A percentile compares a stretch with the other conserved stretches of the same genome.
Conservation (phyloP, 2,888 invertebrate genomes). For the Acrocyrtus sp. region DNA sequence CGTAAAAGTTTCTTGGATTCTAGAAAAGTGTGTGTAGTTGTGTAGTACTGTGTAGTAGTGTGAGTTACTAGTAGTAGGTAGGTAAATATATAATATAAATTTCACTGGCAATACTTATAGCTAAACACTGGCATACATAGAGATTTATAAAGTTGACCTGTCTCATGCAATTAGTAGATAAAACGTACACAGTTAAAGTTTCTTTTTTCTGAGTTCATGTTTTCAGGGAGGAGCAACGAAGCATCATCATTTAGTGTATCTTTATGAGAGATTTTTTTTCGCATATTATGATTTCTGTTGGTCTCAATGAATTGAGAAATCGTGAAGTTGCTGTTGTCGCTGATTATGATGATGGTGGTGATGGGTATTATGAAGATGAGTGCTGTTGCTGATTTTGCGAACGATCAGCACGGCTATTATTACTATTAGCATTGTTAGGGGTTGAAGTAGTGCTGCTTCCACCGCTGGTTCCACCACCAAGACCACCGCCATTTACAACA, state of each 20-base stretch:
- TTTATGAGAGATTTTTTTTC: background rate
- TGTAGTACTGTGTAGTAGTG: slow-evolving; percentile 1
- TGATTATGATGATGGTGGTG: slow-evolving; percentile 32
- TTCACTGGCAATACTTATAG: slow-evolving; percentile 40
- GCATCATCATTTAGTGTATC: background rate
- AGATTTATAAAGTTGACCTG: slow-evolving; percentile 45
- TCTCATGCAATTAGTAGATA: background rate
- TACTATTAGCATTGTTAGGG: background rate
- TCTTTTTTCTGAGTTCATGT: background rate
- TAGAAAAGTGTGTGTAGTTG: background rate
- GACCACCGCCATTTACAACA: slow-evolving; percentile 24
- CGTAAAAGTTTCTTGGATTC: slow-evolving; percentile 8
- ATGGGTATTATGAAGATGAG: slow-evolving; percentile 15
- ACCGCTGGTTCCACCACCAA: slow-evolving; percentile 9
- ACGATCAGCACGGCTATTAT: slow-evolving; percentile 37
- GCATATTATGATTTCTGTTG: background rate
- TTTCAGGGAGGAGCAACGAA: background rate
- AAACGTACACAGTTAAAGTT: background rate
- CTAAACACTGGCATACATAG: slow-evolving; percentile 52
- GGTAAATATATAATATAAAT: background rate
- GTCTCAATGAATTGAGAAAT: slow-evolving; percentile 46
- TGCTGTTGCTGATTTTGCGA: slow-evolving; percentile 38
- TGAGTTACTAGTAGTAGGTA: background rate
- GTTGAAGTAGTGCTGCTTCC: background rate
- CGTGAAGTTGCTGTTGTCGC: slow-evolving; percentile 43